Evolutionary conservation across 2,888 invertebrate species (phyloP).

Genomic region (Drosophila kanekoi): DNA sequence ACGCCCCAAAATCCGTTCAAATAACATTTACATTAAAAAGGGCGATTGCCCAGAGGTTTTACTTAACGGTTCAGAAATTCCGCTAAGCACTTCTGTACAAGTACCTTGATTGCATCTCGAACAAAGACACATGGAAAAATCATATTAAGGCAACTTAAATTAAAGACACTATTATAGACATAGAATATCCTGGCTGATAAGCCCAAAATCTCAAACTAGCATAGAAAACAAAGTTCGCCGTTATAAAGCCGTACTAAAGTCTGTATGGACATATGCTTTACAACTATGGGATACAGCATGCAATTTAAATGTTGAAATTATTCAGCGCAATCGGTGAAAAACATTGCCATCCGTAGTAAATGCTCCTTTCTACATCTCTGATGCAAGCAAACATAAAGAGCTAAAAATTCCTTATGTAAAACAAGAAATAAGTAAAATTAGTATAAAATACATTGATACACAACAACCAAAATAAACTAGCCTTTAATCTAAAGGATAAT

Average conservation of each 20-base stretch:
- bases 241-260: not conserved
- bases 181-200: not conserved
- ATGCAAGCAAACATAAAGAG: too few relatives aligned
- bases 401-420: too few relatives aligned
- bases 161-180: not conserved
- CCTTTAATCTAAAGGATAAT: too few relatives aligned
- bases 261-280: not conserved
- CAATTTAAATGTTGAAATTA: too few relatives aligned
- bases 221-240: slow-evolving; percentile 20
- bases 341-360: too few relatives aligned
- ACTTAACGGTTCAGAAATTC: not conserved
- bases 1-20: not conserved
- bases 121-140: slow-evolving; percentile 14
- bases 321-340: too few relatives aligned
- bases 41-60: not conserved
- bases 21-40: not conserved
- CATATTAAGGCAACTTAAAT: slow-evolving; percentile 6
- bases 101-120: slow-evolving; percentile 9
- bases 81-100: not conserved
- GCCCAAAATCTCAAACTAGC: slow-evolving; percentile 8
- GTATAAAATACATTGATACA: too few relatives aligned
- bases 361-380: too few relatives aligned
- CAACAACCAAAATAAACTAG: too few relatives aligned
- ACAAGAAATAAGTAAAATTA: too few relatives aligned
- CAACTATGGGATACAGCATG: too few relatives aligned